A percentile compares a stretch with the other conserved stretches of the same genome.
Conservation (phyloP, 2,888 invertebrate genomes). For the Deilephila porcellus region DNA sequence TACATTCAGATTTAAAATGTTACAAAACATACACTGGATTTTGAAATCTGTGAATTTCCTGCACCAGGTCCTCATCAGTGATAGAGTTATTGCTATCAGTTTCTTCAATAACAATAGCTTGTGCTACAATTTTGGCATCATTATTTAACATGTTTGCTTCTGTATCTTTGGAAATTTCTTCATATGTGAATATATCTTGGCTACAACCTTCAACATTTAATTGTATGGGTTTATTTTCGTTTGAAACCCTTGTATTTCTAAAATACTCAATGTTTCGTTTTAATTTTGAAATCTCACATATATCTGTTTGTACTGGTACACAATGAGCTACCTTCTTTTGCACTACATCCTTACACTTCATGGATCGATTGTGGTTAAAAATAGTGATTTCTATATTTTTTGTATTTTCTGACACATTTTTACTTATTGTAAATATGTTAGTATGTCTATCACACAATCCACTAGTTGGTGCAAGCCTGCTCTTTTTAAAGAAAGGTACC, state of each 20-base stretch:
- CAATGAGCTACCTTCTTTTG: slow-evolving; percentile 32
- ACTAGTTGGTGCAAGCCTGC: slow-evolving; percentile 57
- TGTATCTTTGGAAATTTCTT: slow-evolving; percentile 31
- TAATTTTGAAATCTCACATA: slow-evolving; percentile 33
- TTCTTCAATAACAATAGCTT: slow-evolving; percentile 59
- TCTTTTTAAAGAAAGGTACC: slow-evolving; percentile 68
- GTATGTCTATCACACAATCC: slow-evolving; percentile 43
- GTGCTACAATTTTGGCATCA: slow-evolving; percentile 29
- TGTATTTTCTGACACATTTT: background rate
- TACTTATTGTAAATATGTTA: slow-evolving; percentile 15
- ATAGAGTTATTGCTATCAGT: slow-evolving; percentile 64
- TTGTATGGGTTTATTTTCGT: background rate
- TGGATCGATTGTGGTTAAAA: background rate
- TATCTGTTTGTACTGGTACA: slow-evolving; percentile 62
- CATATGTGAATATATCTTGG: slow-evolving; percentile 50
- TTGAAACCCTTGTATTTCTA: slow-evolving; percentile 12
- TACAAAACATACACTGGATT: slow-evolving; percentile 57
- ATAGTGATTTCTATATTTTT: background rate
- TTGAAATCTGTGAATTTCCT: slow-evolving; percentile 65
- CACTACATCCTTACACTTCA: background rate
- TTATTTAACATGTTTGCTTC: slow-evolving; percentile 29
- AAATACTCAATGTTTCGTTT: slow-evolving; percentile 10
- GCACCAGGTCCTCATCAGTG: slow-evolving; percentile 48
- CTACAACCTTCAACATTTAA: slow-evolving; percentile 35
- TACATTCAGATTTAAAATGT: too few relatives aligned